Conservation (phyloP, 2,113 vertebrate species). For the Trogon melanurus region DNA sequence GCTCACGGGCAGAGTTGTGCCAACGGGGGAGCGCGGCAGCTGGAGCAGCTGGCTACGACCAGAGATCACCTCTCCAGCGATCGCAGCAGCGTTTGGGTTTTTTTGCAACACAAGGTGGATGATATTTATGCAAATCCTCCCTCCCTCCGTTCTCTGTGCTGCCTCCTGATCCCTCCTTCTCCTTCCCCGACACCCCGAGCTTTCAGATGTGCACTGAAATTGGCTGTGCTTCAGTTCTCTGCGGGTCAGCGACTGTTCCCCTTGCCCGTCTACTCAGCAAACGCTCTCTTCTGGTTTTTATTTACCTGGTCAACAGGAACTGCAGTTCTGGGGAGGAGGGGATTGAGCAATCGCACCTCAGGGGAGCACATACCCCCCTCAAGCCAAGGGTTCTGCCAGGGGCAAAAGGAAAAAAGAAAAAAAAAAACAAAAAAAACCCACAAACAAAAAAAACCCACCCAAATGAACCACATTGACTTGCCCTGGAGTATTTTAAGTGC, state of each 20-base stretch:
- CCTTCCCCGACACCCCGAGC: not conserved
- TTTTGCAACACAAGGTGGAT: conserved; percentile 45
- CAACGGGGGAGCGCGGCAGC: conserved; percentile 38
- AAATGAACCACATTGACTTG: conserved; percentile 71
- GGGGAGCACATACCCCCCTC: conserved; percentile 43
- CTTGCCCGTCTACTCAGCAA: not conserved
- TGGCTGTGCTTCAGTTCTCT: conserved; percentile 64
- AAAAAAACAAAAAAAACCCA: not conserved
- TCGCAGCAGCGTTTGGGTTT: conserved; percentile 27
- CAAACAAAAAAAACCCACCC: not conserved
- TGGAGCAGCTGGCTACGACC: conserved; percentile 24
- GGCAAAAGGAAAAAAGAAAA: not conserved
- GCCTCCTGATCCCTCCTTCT: not conserved
- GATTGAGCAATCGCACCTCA: conserved; percentile 60
- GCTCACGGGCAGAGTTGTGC: conserved; percentile 42
- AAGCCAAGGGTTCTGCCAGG: conserved; percentile 62
- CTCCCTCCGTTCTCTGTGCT: not conserved
- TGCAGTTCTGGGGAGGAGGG: conserved; percentile 28
- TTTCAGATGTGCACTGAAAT: conserved; percentile 55
- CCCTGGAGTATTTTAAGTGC: conserved; percentile 87
- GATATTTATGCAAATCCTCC: conserved; percentile 65
- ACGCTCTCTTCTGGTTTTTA: conserved; percentile 39
- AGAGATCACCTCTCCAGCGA: not conserved
- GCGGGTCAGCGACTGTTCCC: conserved; percentile 70
- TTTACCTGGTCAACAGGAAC: conserved; percentile 50